Base-by-base conservation (phyloP, 2,113 vertebrate genomes). In the Myiagra hebetior region DNA sequence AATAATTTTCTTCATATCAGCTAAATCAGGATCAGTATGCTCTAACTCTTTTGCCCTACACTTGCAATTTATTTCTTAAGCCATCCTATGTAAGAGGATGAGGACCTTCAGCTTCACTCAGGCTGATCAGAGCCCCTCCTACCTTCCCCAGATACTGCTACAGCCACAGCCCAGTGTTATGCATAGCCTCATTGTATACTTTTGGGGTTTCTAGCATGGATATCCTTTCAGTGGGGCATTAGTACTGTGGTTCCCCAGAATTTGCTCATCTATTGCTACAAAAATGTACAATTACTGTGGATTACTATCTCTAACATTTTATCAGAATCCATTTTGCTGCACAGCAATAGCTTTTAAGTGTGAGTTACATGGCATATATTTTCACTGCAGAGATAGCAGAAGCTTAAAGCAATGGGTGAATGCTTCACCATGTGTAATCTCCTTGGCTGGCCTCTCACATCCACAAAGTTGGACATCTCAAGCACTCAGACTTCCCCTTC, bases 391-490 rank as follows among this genome's bases (percentile, higher is more conserved):
- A 79, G 6, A 35, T 3, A 77, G 24, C 21, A 95, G 56, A 83
- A 93, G 8, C 27, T 87, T 69, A 87, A 88, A 90, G 27, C 15
- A 20, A 11, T 1, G 0, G 20, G 11, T 28, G 30, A 16, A 39
- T 62, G 16, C 19, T 76, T 73, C 21, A n/a, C 53, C 8, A 7
- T 0, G 0, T 75, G 26, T 55, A 22, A 42, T 75, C 6, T 83
- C 23, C 52, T 60, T 69, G 57, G 23, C 39, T 83, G 49, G 9
- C 27, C 56, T 87, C 63, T 85, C 42, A 50, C 28, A 63, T 28
- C 15, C 42, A 26, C 44, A 35, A 47, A 63, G 31, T 6, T 37
- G 77, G 60, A 41, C 41, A 41, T 44, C 24, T 55, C 69, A 65
- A 70, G 35, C 21, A 30, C 17, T 78, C 26, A 35, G 16, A 46